Base-by-base conservation (phyloP, 1,140 invertebrate genomes). In the Monochamus saltuarius region DNA sequence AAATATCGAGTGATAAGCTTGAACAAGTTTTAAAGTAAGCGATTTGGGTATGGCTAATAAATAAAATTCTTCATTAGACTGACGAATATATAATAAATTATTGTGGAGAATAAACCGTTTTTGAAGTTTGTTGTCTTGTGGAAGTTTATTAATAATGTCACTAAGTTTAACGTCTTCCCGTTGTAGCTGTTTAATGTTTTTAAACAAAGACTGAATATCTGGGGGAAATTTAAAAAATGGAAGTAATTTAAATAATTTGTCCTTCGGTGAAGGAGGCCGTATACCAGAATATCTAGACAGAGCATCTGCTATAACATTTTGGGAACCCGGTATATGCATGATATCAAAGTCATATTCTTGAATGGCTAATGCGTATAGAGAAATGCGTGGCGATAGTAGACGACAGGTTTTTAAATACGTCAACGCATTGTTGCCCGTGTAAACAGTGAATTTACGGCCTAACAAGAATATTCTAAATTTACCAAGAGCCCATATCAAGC, bases 341-440 rank as follows among this genome's bases (percentile, higher is more conserved):
- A 52, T n/a, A 7, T 52, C 50, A 34, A 52, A 52, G 37, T 52
- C 50, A 9, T 13, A 52, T 6, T 52, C 35, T 17, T 52, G 29
- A 34, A 52, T 10, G 16, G 50, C 19, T 22, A 52, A 38, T 22
- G 50, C 50, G 11, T 52, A 52, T 14, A 1, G 17, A 9, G 50
- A 52, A 38, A 52, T 52, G 6, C 29, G 29, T 10, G 50, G 8
- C 4, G 29, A 52, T 7, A 52, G n/a, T 34, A 52, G 36, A 14
- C 29, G 50, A 9, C 35, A 37, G 7, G 50, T 52, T 11, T 51
- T 29, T 11, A 51, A 29, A 29, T 51, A 51, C 9, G 29, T 51
- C 9, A 52, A 11, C 6, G 50, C 22, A 52, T 38, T 35, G 11
- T 35, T 52, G 36, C 35, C 50, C 0, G 35, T 52, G n/a, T 35